Base-by-base conservation (phyloP, 2,113 vertebrate species). In the Felis catus region DNA sequence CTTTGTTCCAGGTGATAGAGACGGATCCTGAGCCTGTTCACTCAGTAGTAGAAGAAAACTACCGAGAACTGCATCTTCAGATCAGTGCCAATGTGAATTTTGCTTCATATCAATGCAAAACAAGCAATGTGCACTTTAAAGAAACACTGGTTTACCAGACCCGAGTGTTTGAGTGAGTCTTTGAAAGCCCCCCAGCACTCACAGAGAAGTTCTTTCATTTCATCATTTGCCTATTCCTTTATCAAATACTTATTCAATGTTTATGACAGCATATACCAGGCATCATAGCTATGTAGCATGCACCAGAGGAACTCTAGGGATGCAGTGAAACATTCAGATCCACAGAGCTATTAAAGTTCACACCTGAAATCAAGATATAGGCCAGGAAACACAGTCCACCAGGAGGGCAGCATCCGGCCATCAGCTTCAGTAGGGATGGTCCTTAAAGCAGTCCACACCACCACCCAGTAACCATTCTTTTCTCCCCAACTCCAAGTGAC, bases 71-170 rank as follows among this genome's bases (percentile, higher is more conserved):
- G 23, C 98, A 98, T 81, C 98, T 99, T 85, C 85, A 53, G 7
- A 91, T 99, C 96, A 99, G 98, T 0, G 99, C 99, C 53, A 91
- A 98, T 0, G 98, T 99, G 95, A 99, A 99, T 98, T 99, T 99
- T 0, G 91, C 98, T 0, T 97, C 99, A 14, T 99, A 99, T 96
- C 97, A 92, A 36, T 99, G 99, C 97, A 94, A 89, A 13, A 94
- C 53, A 0, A 65, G 97, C 0, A 0, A 87, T 0, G 98, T 99
- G 89, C 95, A 81, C 79, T 99, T 99, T 96, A 98, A 99, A 98
- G 99, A 99, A 16, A 99, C 99, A 0, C 82, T 99, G 93, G 98
- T 99, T 58, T 99, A 99, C 98, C 99, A 99, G 97, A 99, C 98
- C 0, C 99, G 99, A 55, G 96, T 97, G 0, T 99, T 99, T 94